A percentile compares a stretch with the other conserved stretches of the same genome.
These are phyloP conservation scores for Stenoptilia bipunctidactyla DNA, from an alignment of 2,888 invertebrate genomes.

Conservation along the genomic window DNA sequence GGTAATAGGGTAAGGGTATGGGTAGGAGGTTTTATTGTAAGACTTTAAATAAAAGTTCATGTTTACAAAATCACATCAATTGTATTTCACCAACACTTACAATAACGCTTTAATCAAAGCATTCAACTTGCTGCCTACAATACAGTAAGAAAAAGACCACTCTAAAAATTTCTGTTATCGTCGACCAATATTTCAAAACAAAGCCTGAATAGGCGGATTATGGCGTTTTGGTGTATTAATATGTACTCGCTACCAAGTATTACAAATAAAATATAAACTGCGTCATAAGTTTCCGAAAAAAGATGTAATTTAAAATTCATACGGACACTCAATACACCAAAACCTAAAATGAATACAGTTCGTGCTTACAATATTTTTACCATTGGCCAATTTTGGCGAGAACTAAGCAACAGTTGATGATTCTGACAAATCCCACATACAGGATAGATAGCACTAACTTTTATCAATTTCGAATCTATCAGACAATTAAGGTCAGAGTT, in stretches of 20 bases:
- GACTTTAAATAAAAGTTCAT: constrained; percentile 37
- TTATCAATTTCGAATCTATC: constrained; percentile 65
- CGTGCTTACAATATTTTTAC: constrained; percentile 45
- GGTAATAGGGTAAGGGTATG: too few relatives aligned
- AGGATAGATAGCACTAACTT: constrained; percentile 27
- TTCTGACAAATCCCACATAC: constrained; percentile 28
- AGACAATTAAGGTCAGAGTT: constrained; percentile 28
- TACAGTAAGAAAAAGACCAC: constrained; percentile 56
- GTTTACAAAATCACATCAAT: constrained; percentile 68
- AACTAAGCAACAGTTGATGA: constrained; percentile 24
- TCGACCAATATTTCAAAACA: constrained; percentile 20
- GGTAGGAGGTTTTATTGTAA: too few relatives aligned
- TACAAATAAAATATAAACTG: too few relatives aligned
- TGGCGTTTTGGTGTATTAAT: constrained; percentile 37
- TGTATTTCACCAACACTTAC: constrained; percentile 71
- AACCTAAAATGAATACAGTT: constrained; percentile 41
- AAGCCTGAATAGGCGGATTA: constrained; percentile 67
- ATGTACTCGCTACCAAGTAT: constrained; percentile 22
- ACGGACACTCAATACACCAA: constrained; percentile 47
- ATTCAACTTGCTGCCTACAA: constrained; percentile 60
- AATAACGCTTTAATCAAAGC: constrained; percentile 66
- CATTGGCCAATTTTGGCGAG: constrained; percentile 30
- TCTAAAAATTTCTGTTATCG: constrained; percentile 30
- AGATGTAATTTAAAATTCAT: constrained; percentile 6
- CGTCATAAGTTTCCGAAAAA: background rate